Base-by-base conservation (phyloP, 2,797 vertebrate species). In the Ceryle rudis region DNA sequence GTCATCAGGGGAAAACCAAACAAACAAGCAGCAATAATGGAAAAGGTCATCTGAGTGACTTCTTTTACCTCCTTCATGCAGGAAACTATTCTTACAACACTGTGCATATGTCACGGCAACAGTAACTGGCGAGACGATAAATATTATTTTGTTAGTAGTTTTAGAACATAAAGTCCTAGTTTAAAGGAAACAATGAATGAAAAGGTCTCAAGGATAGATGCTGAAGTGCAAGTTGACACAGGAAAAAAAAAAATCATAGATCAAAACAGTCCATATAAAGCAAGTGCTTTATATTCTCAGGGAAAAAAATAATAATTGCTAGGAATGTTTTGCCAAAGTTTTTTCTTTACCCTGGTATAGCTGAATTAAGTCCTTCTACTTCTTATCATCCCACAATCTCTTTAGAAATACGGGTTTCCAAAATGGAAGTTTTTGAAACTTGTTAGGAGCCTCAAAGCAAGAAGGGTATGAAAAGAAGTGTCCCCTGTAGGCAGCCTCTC, bases 1-100 rank as follows among this genome's bases (percentile, higher is more conserved):
- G 41, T 51, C 46, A 67, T 7, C 26, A 64, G 22, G 37, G 31
- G 1, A 29, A 89, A 81, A 85, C 13, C 5, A 58, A 37, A 8
- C 49, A 54, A 66, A 52, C 14, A 58, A 77, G 28, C 12, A 70
- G 18, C 33, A 81, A 15, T 46, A 91, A 69, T 2, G 69, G 79
- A 78, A 90, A 95, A 95, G 41, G 82, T 93, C 64, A 91, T 49
- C 84, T 72, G 26, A 54, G 23, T 72, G 26, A 54, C 18, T 73
- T 95, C 17, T 87, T 89, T 25, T n/a, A 64, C 26, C 35, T 93
- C 52, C 57, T 29, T 67, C 54, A 72, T 64, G 17, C 10, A 82
- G 64, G 22, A 33, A 81, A 26, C 13, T 23, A 6, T 57, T 81
- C 41, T 57, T 78, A 52, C n/a, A 90, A 86, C 84, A 29, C 19